Conservation (phyloP, 2,888 invertebrate genomes). For the Cephalotes varians region DNA sequence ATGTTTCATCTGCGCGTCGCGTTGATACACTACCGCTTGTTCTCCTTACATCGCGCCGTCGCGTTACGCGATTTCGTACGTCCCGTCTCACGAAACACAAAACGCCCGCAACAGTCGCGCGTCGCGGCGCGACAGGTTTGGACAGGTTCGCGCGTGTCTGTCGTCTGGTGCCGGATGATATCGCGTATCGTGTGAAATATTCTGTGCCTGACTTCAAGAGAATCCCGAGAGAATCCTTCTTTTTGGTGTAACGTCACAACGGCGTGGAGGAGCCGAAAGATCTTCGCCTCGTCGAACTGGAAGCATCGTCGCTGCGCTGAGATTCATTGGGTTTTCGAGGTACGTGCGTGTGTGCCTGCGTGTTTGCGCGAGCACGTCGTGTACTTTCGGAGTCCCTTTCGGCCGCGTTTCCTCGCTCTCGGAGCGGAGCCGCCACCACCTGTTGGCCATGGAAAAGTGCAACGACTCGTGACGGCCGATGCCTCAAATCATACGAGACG, state of each 20-base stretch:
- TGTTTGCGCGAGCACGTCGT: background rate
- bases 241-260: background rate
- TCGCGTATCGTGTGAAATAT: conserved; percentile 7
- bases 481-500: conserved; percentile 21
- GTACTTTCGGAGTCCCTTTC: conserved; percentile 37
- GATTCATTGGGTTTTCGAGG: conserved; percentile 21
- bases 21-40: background rate
- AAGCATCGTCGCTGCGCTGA: background rate
- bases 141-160: conserved; percentile 13
- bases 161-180: background rate
- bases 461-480: conserved; percentile 51
- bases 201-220: conserved; percentile 11
- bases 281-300: background rate
- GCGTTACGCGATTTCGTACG: conserved; percentile 1
- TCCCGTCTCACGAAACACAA: background rate
- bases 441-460: conserved; percentile 53
- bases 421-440: conserved; percentile 31
- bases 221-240: conserved; percentile 4
- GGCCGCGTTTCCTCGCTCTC: conserved; percentile 28
- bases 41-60: conserved; percentile 37
- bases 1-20: conserved; percentile 6
- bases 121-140: conserved; percentile 31
- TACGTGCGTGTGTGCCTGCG: background rate
- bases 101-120: conserved; percentile 39
- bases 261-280: background rate